These are phyloP conservation scores for Syngnathus rostellatus DNA, from an alignment of 2,797 vertebrate species.

Conservation along the genomic window DNA sequence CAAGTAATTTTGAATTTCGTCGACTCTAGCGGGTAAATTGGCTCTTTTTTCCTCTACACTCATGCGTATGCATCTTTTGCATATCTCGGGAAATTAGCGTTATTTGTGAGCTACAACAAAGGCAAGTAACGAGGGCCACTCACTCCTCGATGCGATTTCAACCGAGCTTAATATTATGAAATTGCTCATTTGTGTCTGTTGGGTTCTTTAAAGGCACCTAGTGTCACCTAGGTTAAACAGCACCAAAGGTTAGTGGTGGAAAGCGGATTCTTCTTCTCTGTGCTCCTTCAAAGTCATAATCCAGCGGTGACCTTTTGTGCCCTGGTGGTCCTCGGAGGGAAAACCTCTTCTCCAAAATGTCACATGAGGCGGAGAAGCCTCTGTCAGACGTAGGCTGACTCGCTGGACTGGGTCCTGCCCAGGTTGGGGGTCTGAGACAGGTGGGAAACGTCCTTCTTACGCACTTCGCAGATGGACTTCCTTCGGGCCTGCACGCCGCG, in stretches of 20 bases:
- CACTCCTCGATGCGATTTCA: conserved; percentile 39
- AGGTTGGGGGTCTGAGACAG: conserved; percentile 72
- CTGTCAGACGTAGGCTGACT: conserved; percentile 84
- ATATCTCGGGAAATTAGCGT: conserved; percentile 47
- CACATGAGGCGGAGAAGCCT: conserved; percentile 55
- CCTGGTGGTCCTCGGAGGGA: conserved; percentile 31
- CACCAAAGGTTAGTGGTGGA: conserved; percentile 29
- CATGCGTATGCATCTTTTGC: conserved; percentile 63
- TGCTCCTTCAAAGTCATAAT: conserved; percentile 47
- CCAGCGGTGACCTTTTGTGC: conserved; percentile 49
- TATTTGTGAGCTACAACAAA: conserved; percentile 53
- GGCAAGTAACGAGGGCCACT: conserved; percentile 48
- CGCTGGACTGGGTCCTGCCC: conserved; percentile 82
- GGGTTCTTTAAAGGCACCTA: conserved; percentile 63
- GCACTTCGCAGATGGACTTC: conserved; percentile 76
- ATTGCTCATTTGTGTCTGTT: conserved; percentile 48
- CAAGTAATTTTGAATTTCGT: conserved; percentile 38
- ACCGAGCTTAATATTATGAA: conserved; percentile 49
- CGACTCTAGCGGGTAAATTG: conserved; percentile 41
- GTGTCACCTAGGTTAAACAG: conserved; percentile 52
- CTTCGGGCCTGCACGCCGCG: conserved; percentile 75
- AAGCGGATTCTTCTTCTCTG: conserved; percentile 36
- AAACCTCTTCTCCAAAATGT: conserved; percentile 51
- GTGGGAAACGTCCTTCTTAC: conserved; percentile 77
- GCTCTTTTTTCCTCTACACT: conserved; percentile 48